Evolutionary conservation across 1,140 invertebrate species (phyloP).

Genomic region (Papilio xuthus): DNA sequence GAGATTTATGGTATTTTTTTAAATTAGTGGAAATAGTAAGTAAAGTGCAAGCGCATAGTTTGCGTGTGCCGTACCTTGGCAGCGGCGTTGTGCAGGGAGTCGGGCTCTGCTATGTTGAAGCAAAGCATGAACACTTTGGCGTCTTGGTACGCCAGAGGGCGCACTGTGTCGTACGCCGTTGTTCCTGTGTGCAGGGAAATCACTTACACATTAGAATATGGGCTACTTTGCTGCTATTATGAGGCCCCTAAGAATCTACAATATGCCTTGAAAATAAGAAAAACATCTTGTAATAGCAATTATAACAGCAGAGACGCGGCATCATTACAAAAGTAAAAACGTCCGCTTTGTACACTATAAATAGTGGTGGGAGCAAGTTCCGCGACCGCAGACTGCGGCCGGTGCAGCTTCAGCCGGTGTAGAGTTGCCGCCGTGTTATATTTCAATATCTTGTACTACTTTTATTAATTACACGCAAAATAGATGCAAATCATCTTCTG

Average conservation of each 20-base stretch:
- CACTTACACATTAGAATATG: background rate
- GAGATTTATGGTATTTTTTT: too few species aligned
- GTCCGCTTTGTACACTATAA: background rate
- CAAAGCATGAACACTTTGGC: slow-evolving; percentile 84
- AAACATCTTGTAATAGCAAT: background rate
- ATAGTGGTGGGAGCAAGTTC: background rate
- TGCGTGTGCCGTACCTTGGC: slow-evolving; percentile 81
- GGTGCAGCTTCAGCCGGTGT: background rate
- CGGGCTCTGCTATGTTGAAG: slow-evolving; percentile 86
- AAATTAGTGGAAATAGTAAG: background rate
- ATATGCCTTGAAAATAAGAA: background rate
- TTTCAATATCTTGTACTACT: background rate
- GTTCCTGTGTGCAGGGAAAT: slow-evolving; percentile 72
- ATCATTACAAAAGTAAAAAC: background rate
- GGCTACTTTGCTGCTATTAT: background rate
- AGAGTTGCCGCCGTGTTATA: background rate
- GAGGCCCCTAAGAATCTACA: background rate
- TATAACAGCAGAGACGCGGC: background rate
- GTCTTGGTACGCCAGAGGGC: slow-evolving; percentile 83
- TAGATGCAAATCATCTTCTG: background rate
- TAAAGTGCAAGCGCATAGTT: background rate
- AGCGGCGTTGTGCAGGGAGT: slow-evolving; percentile 85
- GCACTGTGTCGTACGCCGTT: slow-evolving; percentile 82
- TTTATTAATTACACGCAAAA: background rate
- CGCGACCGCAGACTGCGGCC: background rate